Evolutionary conservation across 2,888 invertebrate genomes (phyloP).

Genomic region (Pheosia tremula): DNA sequence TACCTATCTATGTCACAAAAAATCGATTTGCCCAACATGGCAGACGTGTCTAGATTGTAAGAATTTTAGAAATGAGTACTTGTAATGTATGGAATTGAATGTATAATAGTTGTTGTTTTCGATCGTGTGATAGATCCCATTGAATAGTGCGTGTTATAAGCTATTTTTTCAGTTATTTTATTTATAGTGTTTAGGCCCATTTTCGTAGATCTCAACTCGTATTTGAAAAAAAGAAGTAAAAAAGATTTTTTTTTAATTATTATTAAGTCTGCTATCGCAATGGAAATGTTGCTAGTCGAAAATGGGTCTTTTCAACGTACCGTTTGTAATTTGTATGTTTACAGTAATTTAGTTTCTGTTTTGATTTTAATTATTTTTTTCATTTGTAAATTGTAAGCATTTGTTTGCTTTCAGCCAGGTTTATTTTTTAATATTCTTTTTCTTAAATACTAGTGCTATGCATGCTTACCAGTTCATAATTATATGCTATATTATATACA

Average conservation of each 20-base stretch:
- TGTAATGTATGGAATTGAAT: constrained; percentile 48
- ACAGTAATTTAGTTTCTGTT: constrained; percentile 39
- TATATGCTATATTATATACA: constrained; percentile 68
- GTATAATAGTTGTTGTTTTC: constrained; percentile 38
- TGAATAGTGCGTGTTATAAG: constrained; percentile 51
- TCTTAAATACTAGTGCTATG: constrained; percentile 73
- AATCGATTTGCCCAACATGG: constrained; percentile 23
- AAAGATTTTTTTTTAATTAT: background rate
- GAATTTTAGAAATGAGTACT: constrained; percentile 24
- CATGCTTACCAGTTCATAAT: constrained; percentile 83
- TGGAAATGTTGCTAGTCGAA: background rate
- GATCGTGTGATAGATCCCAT: constrained; percentile 60
- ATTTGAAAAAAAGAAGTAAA: background rate
- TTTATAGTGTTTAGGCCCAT: background rate
- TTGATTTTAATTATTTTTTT: constrained; percentile 40
- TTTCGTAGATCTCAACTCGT: background rate
- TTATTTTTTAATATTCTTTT: constrained; percentile 46
- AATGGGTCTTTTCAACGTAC: constrained; percentile 18
- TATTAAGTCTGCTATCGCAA: background rate
- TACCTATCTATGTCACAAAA: constrained; percentile 37
- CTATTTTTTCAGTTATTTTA: constrained; percentile 38
- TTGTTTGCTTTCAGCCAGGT: constrained; percentile 81
- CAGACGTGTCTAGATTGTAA: constrained; percentile 20
- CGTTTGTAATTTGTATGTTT: constrained; percentile 30
- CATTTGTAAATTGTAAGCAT: constrained; percentile 84